These are phyloP conservation scores for Temnothorax nylanderi DNA, from an alignment of 1,140 invertebrate species.

Conservation along the genomic window DNA sequence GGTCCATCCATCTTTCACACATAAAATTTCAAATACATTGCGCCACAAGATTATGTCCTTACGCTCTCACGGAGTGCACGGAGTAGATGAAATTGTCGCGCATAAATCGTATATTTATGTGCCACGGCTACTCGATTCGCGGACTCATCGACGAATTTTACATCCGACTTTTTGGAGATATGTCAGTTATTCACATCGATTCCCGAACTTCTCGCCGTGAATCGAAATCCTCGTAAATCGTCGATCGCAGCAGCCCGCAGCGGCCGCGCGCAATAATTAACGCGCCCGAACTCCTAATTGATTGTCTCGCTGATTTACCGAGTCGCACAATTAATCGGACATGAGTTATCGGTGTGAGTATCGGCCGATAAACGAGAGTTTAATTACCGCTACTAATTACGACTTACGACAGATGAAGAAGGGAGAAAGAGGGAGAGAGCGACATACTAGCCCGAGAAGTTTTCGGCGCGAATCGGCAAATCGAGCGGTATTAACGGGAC, in stretches of 20 bases:
- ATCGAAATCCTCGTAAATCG: constrained; percentile 52
- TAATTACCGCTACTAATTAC: constrained; percentile 59
- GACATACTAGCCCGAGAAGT: constrained; percentile 18
- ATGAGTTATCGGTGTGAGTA: constrained; percentile 45
- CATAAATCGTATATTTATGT: constrained; percentile 25
- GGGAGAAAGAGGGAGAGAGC: not conserved
- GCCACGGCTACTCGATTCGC: not conserved
- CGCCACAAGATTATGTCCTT: constrained; percentile 27
- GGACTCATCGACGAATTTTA: constrained; percentile 10
- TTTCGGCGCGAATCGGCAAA: constrained; percentile 45
- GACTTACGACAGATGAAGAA: constrained; percentile 42
- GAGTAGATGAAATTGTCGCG: not conserved
- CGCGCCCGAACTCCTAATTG: constrained; percentile 56
- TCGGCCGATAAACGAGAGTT: constrained; percentile 48
- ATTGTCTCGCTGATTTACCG: constrained; percentile 60
- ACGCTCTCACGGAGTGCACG: not conserved
- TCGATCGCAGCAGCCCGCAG: constrained; percentile 5
- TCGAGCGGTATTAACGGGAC: constrained; percentile 19
- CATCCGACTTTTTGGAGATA: constrained; percentile 32
- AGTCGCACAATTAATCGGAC: constrained; percentile 59
- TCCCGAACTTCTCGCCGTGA: constrained; percentile 19
- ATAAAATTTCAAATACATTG: constrained; percentile 25
- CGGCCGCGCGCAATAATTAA: constrained; percentile 49
- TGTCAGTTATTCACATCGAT: not conserved
- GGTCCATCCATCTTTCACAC: constrained; percentile 18